Evolutionary conservation across 2,113 vertebrate genomes (phyloP).

Genomic region (Gorilla gorilla): DNA sequence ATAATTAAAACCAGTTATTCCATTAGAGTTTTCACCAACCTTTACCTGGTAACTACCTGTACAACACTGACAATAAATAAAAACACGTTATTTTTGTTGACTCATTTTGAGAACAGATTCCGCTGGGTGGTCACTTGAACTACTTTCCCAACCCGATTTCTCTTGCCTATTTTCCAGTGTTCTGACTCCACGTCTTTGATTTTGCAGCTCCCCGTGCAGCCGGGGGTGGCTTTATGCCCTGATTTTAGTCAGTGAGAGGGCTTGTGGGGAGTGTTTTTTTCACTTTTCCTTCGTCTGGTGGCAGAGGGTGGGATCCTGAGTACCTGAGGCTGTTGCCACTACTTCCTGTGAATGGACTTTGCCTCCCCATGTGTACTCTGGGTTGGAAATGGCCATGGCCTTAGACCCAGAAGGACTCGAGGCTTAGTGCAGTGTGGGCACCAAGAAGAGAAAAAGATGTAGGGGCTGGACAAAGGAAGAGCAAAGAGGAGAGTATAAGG

Average conservation of each 20-base stretch:
- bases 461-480: neutral
- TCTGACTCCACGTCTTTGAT: neutral
- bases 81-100: neutral
- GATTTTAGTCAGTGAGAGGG: neutral
- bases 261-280: neutral
- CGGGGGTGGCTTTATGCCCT: neutral
- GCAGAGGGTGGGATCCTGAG: neutral
- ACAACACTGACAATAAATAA: neutral
- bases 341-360: neutral
- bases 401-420: neutral
- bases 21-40: neutral
- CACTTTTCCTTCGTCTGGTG: neutral
- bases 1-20: neutral
- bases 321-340: neutral
- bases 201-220: neutral
- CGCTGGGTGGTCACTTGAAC: neutral
- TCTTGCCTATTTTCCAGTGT: neutral
- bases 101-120: slow-evolving; percentile 6
- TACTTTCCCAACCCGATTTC: neutral
- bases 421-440: neutral
- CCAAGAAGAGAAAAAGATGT: neutral
- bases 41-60: neutral
- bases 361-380: neutral
- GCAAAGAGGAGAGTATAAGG: neutral
- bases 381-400: neutral